These are phyloP conservation scores for Lymantria monacha DNA, from an alignment of 2,888 invertebrate species.

Conservation along the genomic window DNA sequence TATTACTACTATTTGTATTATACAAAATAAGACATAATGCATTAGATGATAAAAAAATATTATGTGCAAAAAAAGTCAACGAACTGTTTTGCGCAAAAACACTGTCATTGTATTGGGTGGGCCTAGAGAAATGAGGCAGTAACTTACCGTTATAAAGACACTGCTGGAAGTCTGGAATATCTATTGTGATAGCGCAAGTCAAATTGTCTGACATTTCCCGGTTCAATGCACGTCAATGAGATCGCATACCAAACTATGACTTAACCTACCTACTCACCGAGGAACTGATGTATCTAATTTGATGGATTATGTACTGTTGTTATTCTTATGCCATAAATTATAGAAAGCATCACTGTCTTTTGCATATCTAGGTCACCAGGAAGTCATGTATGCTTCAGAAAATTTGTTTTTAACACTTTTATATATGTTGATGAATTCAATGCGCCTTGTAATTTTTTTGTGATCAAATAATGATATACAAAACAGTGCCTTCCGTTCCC, in stretches of 20 bases:
- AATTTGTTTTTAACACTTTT: neutral
- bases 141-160: neutral
- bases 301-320: constrained; percentile 28
- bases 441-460: no score
- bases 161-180: constrained; percentile 34
- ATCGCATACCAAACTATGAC: constrained; percentile 50
- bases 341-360: constrained; percentile 20
- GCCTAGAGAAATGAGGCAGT: no score
- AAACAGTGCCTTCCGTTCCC: no score
- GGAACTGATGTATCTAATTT: constrained; percentile 36
- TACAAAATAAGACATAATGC: no score
- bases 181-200: constrained; percentile 43
- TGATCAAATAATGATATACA: no score
- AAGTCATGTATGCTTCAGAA: constrained; percentile 1
- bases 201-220: constrained; percentile 47
- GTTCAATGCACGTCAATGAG: constrained; percentile 61
- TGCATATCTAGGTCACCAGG: constrained; percentile 11
- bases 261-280: constrained; percentile 37
- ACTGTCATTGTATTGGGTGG: neutral
- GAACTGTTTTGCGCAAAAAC: neutral
- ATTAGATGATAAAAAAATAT: no score
- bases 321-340: constrained; percentile 27
- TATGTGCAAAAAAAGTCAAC: no score
- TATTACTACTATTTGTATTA: no score
- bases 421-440: no score